Percentiles rank a stretch among this genome's conserved stretches.
phyloP scores from a whole-genome alignment of 2,113 vertebrate species.

The Opisthocomus hoazin region DNA sequence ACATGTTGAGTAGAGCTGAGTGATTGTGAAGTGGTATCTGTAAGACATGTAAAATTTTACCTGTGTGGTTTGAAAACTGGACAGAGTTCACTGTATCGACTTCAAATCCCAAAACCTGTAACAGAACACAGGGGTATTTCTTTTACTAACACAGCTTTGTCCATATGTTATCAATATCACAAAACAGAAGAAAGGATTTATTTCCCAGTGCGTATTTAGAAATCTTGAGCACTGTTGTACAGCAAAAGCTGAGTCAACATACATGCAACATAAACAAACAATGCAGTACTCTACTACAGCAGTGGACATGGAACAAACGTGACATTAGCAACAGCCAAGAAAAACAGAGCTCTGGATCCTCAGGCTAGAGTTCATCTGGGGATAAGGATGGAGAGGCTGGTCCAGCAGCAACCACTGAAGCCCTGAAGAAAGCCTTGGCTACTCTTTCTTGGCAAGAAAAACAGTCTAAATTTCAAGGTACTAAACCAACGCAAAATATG shows the following conservation, averaged over 20 bases:
- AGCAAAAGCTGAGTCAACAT: background rate
- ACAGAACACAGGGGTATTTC: slow-evolving; percentile 15
- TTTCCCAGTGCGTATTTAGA: background rate
- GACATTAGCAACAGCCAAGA: background rate
- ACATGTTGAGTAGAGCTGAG: background rate
- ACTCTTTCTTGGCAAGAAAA: background rate
- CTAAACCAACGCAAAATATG: background rate
- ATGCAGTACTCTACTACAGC: background rate
- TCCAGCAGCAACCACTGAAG: background rate
- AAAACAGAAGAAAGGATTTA: background rate
- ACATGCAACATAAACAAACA: background rate
- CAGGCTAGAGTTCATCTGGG: background rate
- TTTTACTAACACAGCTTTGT: background rate
- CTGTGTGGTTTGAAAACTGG: slow-evolving; percentile 99
- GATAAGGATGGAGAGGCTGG: background rate
- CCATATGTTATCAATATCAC: background rate
- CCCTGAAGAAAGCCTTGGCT: background rate
- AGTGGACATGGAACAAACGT: background rate
- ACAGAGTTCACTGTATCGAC: slow-evolving; percentile 96
- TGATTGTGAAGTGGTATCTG: background rate
- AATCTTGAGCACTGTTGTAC: background rate
- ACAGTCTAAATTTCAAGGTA: background rate
- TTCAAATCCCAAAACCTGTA: slow-evolving; percentile 95
- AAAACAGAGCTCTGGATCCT: background rate
- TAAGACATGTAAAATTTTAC: slow-evolving; percentile 62